Base-by-base conservation (phyloP, 1,140 invertebrate genomes). In the Harlomillsia oculata region DNA sequence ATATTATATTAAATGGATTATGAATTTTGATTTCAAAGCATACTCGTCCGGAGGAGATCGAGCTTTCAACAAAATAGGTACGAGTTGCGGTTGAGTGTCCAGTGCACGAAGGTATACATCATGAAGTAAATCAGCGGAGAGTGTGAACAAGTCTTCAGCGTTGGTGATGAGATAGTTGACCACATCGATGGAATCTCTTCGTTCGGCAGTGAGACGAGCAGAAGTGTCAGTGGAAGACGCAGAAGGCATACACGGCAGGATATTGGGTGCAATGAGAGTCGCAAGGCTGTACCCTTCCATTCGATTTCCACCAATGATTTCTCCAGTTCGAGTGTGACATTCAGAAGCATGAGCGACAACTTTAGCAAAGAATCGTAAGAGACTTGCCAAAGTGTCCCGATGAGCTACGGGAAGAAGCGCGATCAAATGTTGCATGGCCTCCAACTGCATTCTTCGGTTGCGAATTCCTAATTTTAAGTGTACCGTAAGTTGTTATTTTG, bases 251-350 rank as follows among this genome's bases (percentile, higher is more conserved):
- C 78, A 82, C 66, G 92, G 88, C 39, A 95, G 77, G 66, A 96
- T 88, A 70, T 94, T 95, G 1, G 91, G 91, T 2, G 90, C 91
- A 71, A 96, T 91, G 21, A 95, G 79, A 4, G 89, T 95, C 0
- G 91, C 90, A 56, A 96, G 73, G 71, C 93, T 95, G 36, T 80
- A 84, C 11, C 84, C 81, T 69, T 93, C 88, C 90, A 96, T 96
- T 76, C 89, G 93, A 74, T 94, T 94, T 2, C 90, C 91, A 23
- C 78, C 68, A 39, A 85, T 57, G 72, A 80, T 75, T 60, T 81
- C 76, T 32, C 81, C 82, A 62, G 72, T 70, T 54, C 74, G 70
- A 54, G 74, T 73, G 58, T 74, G 74, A 26, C 70, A 70, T 70
- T 89, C 87, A 37, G 78, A 77, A 46, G 85, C 77, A 72, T 88